A percentile compares a stretch with the other conserved stretches of the same genome.
Evolutionary conservation across 2,113 vertebrate genomes (phyloP).

Genomic region (Pangasianodon gigas): DNA sequence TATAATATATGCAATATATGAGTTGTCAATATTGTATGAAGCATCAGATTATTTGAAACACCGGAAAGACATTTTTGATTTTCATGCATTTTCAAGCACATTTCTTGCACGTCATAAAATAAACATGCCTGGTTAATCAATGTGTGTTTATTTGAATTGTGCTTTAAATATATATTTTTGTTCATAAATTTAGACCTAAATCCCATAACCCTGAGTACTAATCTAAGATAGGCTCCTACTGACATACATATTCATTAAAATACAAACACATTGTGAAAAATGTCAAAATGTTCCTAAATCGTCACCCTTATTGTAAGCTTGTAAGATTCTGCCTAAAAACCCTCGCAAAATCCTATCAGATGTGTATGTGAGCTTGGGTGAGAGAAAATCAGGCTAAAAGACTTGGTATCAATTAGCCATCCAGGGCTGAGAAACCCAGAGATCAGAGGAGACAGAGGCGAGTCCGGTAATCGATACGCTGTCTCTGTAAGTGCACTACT

Average conservation of each 20-base stretch:
- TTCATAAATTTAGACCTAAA: not conserved
- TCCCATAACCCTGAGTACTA: not conserved
- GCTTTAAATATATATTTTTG: not conserved
- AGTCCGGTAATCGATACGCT: slow-evolving; percentile 45
- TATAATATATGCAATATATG: slow-evolving; percentile 31
- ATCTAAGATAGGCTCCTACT: not conserved
- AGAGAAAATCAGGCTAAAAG: slow-evolving; percentile 25
- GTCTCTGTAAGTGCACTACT: slow-evolving; percentile 43
- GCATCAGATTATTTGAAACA: slow-evolving; percentile 16
- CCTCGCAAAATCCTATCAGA: slow-evolving; percentile 30
- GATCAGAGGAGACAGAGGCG: slow-evolving; percentile 24
- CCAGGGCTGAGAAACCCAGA: slow-evolving; percentile 66
- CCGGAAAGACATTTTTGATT: not conserved
- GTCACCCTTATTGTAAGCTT: not conserved
- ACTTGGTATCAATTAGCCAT: slow-evolving; percentile 83
- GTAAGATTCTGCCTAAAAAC: not conserved
- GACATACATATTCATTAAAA: not conserved
- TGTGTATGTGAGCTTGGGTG: not conserved
- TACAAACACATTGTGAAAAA: not conserved
- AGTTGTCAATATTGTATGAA: not conserved
- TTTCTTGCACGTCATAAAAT: slow-evolving; percentile 39
- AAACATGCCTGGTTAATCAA: slow-evolving; percentile 14
- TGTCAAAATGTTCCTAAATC: not conserved
- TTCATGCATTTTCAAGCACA: slow-evolving; percentile 32
- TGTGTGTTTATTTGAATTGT: slow-evolving; percentile 15